Base-by-base conservation (phyloP, 2,113 vertebrate species). In the Astatoreochromis straeleni region DNA sequence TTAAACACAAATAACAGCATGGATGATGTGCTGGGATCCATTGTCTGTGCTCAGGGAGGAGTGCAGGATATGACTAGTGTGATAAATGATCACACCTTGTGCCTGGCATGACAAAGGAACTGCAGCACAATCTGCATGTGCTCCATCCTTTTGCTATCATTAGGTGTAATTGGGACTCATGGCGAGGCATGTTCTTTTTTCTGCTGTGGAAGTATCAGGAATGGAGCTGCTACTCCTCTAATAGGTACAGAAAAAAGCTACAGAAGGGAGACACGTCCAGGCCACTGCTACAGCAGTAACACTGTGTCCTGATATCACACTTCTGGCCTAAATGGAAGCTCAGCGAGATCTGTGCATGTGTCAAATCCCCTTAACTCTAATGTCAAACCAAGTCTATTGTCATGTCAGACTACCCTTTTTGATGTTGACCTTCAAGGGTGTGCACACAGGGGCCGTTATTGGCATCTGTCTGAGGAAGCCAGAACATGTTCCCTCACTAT, bases 91-190 rank as follows among this genome's bases (percentile, higher is more conserved):
- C 83, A 53, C 68, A 88, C 92, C 92, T 87, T 80, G 86, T 87
- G 91, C 90, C 85, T 93, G 87, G 89, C 85, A 90, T 95, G 95
- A 95, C 95, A 95, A 95, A 94, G 89, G 91, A 95, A 93, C 93
- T 91, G 94, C 91, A 40, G 92, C 87, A 83, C 90, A 88, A 95
- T 96, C 94, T 96, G 93, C 96, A 96, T 96, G 94, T 86, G 95
- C 91, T 94, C 93, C 93, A 93, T 95, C 93, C 93, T 94, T 93
- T 94, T 42, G 89, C 95, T 89, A 95, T 96, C 96, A 96, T 96
- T 96, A 94, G 93, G 93, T 96, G 94, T 96, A 96, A 96, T 95
- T 96, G 95, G 95, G 94, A 93, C 95, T 95, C 95, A 90, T 87
- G 93, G 92, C 84, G 90, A 94, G 91, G 89, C 82, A 35, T 87